Evolutionary conservation across 2,797 vertebrate species (phyloP).

Genomic region (Okamejei kenojei): DNA sequence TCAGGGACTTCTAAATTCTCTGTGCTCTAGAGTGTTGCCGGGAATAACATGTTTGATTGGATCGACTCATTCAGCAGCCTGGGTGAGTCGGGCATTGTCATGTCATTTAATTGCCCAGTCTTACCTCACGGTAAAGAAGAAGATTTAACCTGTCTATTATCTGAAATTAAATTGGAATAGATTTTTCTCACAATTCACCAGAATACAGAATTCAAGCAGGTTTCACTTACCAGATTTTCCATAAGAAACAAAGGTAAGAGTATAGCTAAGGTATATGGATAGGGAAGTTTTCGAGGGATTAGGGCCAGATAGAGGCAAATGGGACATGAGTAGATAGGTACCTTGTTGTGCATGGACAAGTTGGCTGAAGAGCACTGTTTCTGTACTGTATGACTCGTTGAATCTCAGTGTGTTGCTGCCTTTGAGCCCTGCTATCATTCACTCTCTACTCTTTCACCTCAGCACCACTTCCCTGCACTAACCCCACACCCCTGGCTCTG

Average conservation of each 20-base stretch:
- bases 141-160: neutral
- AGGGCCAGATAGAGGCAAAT: no score
- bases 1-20: neutral
- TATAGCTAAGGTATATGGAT: no score
- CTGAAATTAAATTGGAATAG: neutral
- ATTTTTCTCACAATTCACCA: neutral
- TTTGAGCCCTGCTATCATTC: neutral
- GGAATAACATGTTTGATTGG: neutral
- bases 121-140: neutral
- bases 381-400: no score
- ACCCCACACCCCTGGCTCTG: neutral
- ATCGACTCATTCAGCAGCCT: neutral
- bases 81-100: neutral
- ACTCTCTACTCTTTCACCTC: neutral
- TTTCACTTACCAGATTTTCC: neutral
- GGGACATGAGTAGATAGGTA: no score
- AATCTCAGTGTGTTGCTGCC: neutral
- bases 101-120: neutral
- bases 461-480: neutral
- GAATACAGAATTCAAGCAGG: neutral
- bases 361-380: no score
- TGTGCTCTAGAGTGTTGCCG: neutral
- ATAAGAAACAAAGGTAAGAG: no score
- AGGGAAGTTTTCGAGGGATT: no score
- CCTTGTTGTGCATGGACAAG: no score